Conservation (phyloP, 2,888 invertebrate species). For the Folsomia manolachei region DNA sequence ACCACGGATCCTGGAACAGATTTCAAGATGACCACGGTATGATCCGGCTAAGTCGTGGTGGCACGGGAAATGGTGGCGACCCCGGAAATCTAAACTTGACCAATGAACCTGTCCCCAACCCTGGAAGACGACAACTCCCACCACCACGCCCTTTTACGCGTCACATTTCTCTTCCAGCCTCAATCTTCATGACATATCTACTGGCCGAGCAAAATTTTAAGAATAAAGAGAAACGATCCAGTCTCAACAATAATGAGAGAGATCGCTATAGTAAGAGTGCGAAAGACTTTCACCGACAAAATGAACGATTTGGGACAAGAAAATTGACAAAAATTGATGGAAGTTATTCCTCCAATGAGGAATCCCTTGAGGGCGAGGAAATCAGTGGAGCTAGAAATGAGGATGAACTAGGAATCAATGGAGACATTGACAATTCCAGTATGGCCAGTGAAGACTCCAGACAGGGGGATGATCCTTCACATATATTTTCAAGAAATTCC, state of each 20-base stretch:
- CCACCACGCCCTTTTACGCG: constrained; percentile 39
- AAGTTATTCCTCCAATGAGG: constrained; percentile 13
- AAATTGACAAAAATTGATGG: constrained; percentile 13
- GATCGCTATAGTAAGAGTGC: not conserved
- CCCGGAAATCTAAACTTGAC: not conserved
- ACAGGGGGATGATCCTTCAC: not conserved
- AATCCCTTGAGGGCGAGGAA: constrained; percentile 7
- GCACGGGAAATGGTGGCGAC: not conserved
- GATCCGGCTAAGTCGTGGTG: not conserved
- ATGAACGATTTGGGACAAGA: constrained; percentile 5
- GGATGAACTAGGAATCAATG: not conserved
- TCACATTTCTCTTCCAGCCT: constrained; percentile 47
- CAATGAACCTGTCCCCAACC: no score
- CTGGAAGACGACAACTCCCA: constrained; percentile 14
- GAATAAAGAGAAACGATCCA: constrained; percentile 22
- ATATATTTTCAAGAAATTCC: not conserved
- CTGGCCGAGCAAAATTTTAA: constrained; percentile 29
- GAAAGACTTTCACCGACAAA: constrained; percentile 7
- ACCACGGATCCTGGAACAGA: constrained; percentile 1
- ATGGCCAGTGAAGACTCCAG: not conserved
- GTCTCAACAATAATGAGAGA: not conserved
- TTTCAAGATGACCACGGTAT: constrained; percentile 3
- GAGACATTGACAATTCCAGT: not conserved
- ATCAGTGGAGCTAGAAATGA: not conserved
- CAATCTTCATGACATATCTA: constrained; percentile 41